Evolutionary conservation across 2,113 vertebrate species (phyloP).

Genomic region (Xyrauchen texanus): DNA sequence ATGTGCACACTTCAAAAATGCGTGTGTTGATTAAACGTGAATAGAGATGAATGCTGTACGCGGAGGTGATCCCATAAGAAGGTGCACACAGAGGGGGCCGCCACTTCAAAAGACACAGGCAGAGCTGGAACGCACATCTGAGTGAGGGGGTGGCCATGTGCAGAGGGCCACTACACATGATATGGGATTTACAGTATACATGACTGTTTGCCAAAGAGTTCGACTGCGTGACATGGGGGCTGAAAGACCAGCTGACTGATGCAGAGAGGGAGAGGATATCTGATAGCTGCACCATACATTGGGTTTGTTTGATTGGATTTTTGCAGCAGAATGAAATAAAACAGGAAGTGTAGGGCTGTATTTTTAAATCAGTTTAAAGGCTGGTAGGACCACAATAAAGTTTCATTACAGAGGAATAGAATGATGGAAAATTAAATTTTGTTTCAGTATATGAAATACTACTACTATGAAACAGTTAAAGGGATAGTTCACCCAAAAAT

Average conservation of each 20-base stretch:
- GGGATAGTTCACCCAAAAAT: too few relatives aligned
- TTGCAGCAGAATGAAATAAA: background rate
- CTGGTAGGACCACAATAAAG: background rate
- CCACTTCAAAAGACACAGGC: conserved; percentile 27
- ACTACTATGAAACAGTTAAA: too few relatives aligned
- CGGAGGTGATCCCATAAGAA: conserved; percentile 6
- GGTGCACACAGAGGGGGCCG: conserved; percentile 2
- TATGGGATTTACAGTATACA: background rate
- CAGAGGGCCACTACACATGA: conserved; percentile 10
- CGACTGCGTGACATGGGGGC: background rate
- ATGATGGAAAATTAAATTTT: too few relatives aligned
- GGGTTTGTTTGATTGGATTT: background rate
- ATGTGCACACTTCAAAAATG: conserved; percentile 2
- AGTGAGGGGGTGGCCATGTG: conserved; percentile 15
- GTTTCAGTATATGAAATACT: too few relatives aligned
- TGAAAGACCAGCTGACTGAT: background rate
- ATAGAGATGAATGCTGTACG: background rate
- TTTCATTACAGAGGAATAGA: too few relatives aligned
- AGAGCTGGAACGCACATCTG: conserved; percentile 19
- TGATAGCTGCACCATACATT: background rate
- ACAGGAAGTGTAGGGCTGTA: background rate
- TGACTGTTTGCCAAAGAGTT: conserved; percentile 38
- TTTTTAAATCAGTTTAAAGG: background rate
- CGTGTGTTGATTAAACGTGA: background rate
- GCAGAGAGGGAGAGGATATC: background rate